Evolutionary conservation across 1,140 invertebrate species (phyloP).

Genomic region (Drosophila oshimai): DNA sequence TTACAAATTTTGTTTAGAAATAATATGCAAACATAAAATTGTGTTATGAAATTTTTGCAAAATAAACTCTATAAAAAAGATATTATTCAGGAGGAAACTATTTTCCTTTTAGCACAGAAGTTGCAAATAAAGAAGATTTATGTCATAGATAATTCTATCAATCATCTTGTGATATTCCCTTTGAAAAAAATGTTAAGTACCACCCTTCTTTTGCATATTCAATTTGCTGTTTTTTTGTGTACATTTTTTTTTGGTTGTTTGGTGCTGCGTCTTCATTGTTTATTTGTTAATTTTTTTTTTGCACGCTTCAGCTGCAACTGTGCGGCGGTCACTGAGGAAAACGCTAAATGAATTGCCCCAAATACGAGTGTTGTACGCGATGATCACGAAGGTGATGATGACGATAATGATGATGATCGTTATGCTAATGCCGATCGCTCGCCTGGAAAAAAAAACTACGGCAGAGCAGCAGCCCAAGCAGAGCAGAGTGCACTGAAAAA

Average conservation of each 20-base stretch:
- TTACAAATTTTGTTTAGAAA: too few relatives aligned
- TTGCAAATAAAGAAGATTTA: too few relatives aligned
- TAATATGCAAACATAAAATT: too few relatives aligned
- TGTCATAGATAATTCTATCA: not conserved
- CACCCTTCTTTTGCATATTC: conserved; percentile 23
- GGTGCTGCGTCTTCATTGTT: conserved; percentile 6
- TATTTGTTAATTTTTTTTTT: conserved; percentile 23
- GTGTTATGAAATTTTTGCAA: too few relatives aligned
- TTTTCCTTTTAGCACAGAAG: too few relatives aligned
- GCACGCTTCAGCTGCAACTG: conserved; percentile 70
- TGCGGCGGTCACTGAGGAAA: conserved; percentile 60
- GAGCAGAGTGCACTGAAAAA: conserved; percentile 15
- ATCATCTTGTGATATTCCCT: not conserved
- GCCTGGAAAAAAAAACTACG: conserved; percentile 67
- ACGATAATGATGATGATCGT: conserved; percentile 32
- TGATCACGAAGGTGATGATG: conserved; percentile 30
- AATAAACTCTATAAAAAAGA: too few relatives aligned
- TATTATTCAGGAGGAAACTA: too few relatives aligned
- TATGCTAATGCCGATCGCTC: conserved; percentile 73
- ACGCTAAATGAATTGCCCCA: conserved; percentile 73
- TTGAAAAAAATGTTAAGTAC: conserved; percentile 1
- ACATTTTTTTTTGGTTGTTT: conserved; percentile 14
- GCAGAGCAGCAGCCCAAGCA: conserved; percentile 30
- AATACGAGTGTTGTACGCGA: conserved; percentile 58
- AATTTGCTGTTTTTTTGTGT: conserved; percentile 6